Conservation (phyloP, 2,888 invertebrate genomes). For the Chymomyza procnemis region DNA sequence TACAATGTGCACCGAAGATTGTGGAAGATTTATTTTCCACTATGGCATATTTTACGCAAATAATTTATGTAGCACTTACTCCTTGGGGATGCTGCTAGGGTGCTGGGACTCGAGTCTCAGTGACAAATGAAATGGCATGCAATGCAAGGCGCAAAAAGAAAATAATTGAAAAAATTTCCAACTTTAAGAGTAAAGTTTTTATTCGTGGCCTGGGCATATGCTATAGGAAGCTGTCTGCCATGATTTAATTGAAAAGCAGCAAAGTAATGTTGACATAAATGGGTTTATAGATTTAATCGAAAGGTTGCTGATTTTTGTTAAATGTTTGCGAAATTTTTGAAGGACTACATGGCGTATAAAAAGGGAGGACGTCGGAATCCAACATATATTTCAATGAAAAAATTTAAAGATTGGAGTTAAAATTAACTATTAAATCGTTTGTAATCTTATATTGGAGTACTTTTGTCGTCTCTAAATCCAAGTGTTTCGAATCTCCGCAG, state of each 20-base stretch:
- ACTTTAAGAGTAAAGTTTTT: constrained; percentile 1
- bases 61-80: constrained; percentile 72
- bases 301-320: background rate
- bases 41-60: constrained; percentile 74
- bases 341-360: no score
- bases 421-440: no score
- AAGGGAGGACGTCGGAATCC: no score
- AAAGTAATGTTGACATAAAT: background rate
- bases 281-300: background rate
- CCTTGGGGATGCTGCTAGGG: constrained; percentile 13
- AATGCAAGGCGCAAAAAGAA: constrained; percentile 16
- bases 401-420: no score
- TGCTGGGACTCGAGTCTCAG: background rate
- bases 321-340: no score
- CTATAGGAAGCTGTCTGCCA: background rate
- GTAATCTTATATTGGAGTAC: no score
- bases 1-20: constrained; percentile 38
- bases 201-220: background rate
- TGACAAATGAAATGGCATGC: constrained; percentile 5
- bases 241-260: background rate
- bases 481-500: no score
- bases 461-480: no score
- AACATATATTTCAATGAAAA: no score
- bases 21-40: constrained; percentile 75
- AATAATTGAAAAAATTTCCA: constrained; percentile 64